These are phyloP conservation scores for Morpho deidamia DNA, from an alignment of 2,888 invertebrate genomes.

Conservation along the genomic window DNA sequence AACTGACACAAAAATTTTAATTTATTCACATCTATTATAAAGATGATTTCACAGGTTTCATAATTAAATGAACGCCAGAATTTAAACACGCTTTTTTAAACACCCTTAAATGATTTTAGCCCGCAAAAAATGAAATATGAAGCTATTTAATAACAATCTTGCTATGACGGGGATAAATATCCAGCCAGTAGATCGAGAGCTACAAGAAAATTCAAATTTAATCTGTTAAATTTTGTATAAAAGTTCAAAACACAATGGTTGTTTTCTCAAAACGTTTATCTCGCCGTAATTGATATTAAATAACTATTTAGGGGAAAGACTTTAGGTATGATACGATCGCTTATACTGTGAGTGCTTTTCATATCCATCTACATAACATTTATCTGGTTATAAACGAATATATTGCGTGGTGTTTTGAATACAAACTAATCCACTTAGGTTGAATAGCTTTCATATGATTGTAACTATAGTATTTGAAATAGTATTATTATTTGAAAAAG, in stretches of 20 bases:
- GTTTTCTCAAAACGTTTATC: neutral
- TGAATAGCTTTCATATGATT: neutral
- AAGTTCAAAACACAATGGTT: constrained; percentile 1
- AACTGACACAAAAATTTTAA: too few relatives aligned
- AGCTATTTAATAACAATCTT: constrained; percentile 28
- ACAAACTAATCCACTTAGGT: neutral
- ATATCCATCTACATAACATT: neutral
- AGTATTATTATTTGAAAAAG: neutral
- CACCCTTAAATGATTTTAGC: constrained; percentile 26
- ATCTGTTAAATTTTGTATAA: neutral
- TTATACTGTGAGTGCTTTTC: neutral
- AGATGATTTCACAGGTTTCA: neutral
- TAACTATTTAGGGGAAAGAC: constrained; percentile 43
- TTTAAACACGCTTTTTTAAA: constrained; percentile 1
- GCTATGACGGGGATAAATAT: constrained; percentile 6
- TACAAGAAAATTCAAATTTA: neutral
- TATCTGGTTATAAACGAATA: neutral
- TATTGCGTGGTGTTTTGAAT: neutral
- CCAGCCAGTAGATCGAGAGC: neutral
- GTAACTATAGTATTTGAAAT: neutral
- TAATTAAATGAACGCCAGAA: neutral
- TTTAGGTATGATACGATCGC: constrained; percentile 21
- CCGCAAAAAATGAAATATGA: constrained; percentile 32
- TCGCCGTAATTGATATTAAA: constrained; percentile 35
- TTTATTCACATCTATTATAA: too few relatives aligned